Conservation (phyloP, 35 echinoderm and acorn worm species). For the Ophiothrix spiculata region DNA sequence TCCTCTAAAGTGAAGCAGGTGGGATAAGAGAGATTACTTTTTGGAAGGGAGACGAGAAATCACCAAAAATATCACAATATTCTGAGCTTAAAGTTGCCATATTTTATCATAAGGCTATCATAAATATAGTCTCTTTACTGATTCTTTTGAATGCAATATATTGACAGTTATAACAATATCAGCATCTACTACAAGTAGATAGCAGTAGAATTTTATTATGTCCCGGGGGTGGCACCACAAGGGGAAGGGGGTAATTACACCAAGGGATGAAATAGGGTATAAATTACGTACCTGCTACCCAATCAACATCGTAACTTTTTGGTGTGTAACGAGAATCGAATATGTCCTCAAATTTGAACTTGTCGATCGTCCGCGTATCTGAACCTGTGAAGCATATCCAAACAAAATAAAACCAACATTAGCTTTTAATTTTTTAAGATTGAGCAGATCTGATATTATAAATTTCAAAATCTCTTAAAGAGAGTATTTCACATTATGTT, state of each 20-base stretch:
- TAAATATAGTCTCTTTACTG: not conserved
- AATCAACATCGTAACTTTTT: not conserved
- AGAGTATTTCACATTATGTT: too few species aligned
- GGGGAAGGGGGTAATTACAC: not conserved
- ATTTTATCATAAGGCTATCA: not conserved
- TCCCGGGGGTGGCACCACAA: not conserved
- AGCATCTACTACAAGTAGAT: not conserved
- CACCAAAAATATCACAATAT: too few species aligned
- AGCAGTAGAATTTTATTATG: not conserved
- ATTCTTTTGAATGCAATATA: not conserved
- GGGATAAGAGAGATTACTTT: too few species aligned
- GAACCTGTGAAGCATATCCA: too few species aligned
- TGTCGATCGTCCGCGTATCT: not conserved
- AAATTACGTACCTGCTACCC: not conserved
- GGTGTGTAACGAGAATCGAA: not conserved
- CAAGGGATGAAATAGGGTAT: not conserved
- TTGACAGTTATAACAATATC: not conserved
- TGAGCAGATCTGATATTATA: too few species aligned
- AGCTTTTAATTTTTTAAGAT: too few species aligned
- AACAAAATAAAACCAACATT: too few species aligned
- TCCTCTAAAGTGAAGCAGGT: too few species aligned
- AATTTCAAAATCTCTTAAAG: too few species aligned
- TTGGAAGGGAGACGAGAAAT: too few species aligned
- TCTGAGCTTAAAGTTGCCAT: too few species aligned
- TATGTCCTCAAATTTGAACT: not conserved